A percentile compares a stretch with the other conserved stretches of the same genome.
Evolutionary conservation across 1,140 invertebrate genomes (phyloP).

Genomic region (Drosophila equinoxialis): DNA sequence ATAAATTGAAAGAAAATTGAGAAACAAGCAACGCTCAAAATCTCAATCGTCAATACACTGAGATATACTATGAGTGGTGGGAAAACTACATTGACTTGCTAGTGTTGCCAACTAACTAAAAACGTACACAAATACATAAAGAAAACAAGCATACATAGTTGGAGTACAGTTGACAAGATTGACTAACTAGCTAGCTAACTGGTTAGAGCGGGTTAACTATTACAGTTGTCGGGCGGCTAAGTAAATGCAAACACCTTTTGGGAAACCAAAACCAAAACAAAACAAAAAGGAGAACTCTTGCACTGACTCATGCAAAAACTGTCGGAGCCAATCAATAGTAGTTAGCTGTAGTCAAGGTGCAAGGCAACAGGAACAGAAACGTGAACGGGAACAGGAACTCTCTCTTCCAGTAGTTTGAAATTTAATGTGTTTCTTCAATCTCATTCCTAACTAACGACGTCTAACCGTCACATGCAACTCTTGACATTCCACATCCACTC

Average conservation of each 20-base stretch:
- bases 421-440: slow-evolving; percentile 16
- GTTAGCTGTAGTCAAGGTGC: not conserved
- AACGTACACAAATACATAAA: not conserved
- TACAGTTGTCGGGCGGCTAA: slow-evolving; percentile 35
- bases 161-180: slow-evolving; percentile 78
- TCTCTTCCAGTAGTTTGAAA: not conserved
- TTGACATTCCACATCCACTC: slow-evolving; percentile 36
- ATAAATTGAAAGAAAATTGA: slow-evolving; percentile 50
- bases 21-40: slow-evolving; percentile 32
- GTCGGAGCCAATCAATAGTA: slow-evolving; percentile 25
- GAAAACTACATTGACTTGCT: slow-evolving; percentile 54
- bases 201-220: slow-evolving; percentile 17
- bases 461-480: slow-evolving; percentile 54
- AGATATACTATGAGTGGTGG: slow-evolving; percentile 13
- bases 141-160: slow-evolving; percentile 24
- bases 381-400: not conserved
- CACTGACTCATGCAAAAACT: slow-evolving; percentile 50
- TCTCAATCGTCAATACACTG: slow-evolving; percentile 52
- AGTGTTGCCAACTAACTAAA: slow-evolving; percentile 10
- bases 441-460: slow-evolving; percentile 23
- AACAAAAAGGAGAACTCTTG: not conserved
- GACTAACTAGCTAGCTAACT: slow-evolving; percentile 62
- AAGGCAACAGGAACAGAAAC: no score
- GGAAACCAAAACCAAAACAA: not conserved
- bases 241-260: slow-evolving; percentile 53